A percentile compares a stretch with the other conserved stretches of the same genome.
Evolutionary conservation across 2,113 vertebrate species (phyloP).

Genomic region (Mohoua ochrocephala): DNA sequence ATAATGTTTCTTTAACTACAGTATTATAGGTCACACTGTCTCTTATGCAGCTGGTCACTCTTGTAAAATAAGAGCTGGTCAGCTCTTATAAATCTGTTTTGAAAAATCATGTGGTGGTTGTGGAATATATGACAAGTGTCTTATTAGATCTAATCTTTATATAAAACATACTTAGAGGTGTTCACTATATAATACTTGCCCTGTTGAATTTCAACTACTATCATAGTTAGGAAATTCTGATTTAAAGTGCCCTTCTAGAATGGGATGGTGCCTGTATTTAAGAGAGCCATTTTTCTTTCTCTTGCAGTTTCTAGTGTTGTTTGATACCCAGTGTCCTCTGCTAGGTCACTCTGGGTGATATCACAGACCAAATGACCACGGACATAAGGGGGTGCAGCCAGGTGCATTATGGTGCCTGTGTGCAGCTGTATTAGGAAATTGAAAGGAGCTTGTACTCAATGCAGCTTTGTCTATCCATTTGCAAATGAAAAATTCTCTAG

Average conservation of each 20-base stretch:
- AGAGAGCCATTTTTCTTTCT: not conserved
- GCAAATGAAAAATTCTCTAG: not conserved
- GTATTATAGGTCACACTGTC: not conserved
- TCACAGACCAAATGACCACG: not conserved
- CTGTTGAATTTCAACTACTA: not conserved
- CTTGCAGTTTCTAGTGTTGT: not conserved
- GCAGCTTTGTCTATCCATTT: not conserved
- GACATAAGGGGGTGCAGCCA: not conserved
- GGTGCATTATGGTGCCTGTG: not conserved
- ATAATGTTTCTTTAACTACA: conserved; percentile 25
- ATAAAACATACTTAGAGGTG: not conserved
- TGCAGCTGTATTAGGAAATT: not conserved
- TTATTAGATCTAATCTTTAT: conserved; percentile 19
- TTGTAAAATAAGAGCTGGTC: no score
- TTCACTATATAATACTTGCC: not conserved
- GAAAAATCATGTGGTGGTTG: conserved; percentile 23
- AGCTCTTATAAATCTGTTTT: conserved; percentile 40
- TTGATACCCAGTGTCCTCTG: not conserved
- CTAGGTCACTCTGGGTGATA: not conserved
- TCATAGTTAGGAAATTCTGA: not conserved
- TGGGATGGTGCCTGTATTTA: not conserved
- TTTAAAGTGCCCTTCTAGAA: not conserved
- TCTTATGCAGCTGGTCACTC: not conserved
- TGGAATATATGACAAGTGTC: conserved; percentile 34
- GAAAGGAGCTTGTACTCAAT: not conserved